These are phyloP conservation scores for Macrostomum lignano DNA, from an alignment of 1,140 invertebrate species.

Conservation along the genomic window DNA sequence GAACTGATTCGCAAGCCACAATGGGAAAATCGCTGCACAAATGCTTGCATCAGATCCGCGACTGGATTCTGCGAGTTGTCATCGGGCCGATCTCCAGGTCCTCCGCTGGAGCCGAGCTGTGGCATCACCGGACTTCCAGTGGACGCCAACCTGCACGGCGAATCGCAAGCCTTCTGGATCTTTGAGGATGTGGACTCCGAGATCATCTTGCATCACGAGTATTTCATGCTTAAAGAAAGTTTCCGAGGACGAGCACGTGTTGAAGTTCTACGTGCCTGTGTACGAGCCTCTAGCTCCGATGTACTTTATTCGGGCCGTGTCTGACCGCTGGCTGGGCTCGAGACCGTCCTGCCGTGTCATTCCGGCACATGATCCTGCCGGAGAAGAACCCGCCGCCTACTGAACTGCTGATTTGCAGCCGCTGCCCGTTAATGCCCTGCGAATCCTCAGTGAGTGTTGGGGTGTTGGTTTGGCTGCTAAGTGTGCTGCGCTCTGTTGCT, in stretches of 20 bases:
- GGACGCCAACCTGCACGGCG: conserved; percentile 48
- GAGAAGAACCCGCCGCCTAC: conserved; percentile 93
- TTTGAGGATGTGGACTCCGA: conserved; percentile 90
- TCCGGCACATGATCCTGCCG: conserved; percentile 77
- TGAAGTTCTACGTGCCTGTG: conserved; percentile 92
- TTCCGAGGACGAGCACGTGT: conserved; percentile 74
- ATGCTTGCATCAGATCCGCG: conserved; percentile 86
- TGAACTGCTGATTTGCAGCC: conserved; percentile 86
- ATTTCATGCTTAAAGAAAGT: conserved; percentile 76
- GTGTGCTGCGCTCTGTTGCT: too few species aligned
- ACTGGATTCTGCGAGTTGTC: conserved; percentile 66
- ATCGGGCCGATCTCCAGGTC: conserved; percentile 89
- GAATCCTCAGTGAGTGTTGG: too few species aligned
- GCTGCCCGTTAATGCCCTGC: conserved; percentile 43
- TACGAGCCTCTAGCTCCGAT: conserved; percentile 91
- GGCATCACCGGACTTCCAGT: conserved; percentile 92
- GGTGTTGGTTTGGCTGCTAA: too few species aligned
- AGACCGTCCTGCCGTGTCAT: conserved; percentile 80
- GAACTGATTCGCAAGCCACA: conserved; percentile 82
- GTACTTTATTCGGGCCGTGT: conserved; percentile 55
- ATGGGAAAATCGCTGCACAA: conserved; percentile 87
- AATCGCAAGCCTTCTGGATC: conserved; percentile 71
- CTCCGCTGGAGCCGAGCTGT: conserved; percentile 69
- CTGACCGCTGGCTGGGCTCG: conserved; percentile 41
- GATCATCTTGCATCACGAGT: conserved; percentile 71